Percentiles rank a stretch among this genome's conserved stretches.
Evolutionary conservation across 2,113 vertebrate genomes (phyloP).

Genomic region (Podarcis muralis): DNA sequence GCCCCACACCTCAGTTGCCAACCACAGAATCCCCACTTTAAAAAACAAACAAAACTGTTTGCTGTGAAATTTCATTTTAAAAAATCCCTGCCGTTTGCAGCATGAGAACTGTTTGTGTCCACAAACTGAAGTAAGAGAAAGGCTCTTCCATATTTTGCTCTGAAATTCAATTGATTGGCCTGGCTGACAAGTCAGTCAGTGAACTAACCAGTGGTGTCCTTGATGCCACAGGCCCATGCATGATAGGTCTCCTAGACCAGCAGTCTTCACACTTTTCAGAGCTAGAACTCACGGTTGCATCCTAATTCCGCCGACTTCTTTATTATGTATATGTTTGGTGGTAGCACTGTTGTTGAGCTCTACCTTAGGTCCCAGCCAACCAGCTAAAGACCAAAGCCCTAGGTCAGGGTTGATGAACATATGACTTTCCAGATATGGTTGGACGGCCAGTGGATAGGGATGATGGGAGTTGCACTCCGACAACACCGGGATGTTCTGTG

Average conservation of each 20-base stretch:
- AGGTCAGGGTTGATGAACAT: too few relatives aligned
- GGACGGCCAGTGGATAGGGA: too few relatives aligned
- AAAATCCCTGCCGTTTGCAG: neutral
- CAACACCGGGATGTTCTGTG: too few relatives aligned
- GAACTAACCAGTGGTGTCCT: neutral
- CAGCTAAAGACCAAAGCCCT: too few relatives aligned
- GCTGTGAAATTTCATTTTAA: neutral
- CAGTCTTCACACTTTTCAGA: neutral
- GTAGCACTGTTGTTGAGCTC: too few relatives aligned
- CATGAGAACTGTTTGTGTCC: neutral
- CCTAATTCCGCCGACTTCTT: too few relatives aligned
- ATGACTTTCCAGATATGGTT: too few relatives aligned
- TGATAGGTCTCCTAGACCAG: neutral
- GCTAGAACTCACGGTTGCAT: neutral
- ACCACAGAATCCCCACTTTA: neutral
- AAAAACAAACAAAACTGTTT: neutral
- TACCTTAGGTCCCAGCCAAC: too few relatives aligned
- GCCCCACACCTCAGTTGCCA: too few relatives aligned
- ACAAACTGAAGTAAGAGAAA: neutral
- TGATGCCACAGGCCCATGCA: too few relatives aligned
- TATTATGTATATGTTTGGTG: too few relatives aligned
- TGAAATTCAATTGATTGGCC: neutral
- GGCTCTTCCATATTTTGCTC: neutral
- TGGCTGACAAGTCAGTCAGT: neutral
- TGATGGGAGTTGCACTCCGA: too few relatives aligned